Base-by-base conservation (phyloP, 2,888 invertebrate species). In the Eupithecia inturbata region DNA sequence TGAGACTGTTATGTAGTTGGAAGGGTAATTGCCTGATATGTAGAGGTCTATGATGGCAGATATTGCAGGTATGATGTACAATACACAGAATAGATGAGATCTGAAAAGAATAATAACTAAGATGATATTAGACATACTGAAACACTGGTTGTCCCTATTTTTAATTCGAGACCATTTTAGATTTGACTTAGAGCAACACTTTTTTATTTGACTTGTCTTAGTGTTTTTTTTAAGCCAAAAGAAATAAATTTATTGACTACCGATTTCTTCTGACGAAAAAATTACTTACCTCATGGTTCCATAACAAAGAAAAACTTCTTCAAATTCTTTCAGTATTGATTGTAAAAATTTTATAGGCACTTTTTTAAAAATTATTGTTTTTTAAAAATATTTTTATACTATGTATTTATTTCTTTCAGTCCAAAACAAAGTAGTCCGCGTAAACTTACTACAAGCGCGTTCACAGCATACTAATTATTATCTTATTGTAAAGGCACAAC, bases 71-170 rank as follows among this genome's bases (percentile, higher is more conserved):
- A 75, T 33, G 68, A 73, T 60, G 63, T 19, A 31, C 33, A 71
- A 4, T 3, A 76, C 16, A 19, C 19, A 64, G 1, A n/a, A 36
- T 1, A 75, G 64, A 67, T 70, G 67, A 57, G 41, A 19, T 49
- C 76, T 76, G 76, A 4, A 76, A 76, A 41, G 45, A 64, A 71
- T n/a, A 41, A 1, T 53, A 60, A 12, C 19, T 28, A 22, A 41
- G 53, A 64, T 26, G 10, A 64, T 68, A 72, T 45, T 10, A 6
- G 49, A 49, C 9, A 49, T 10, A 53, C 3, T 22, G 22, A 49
- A 49, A 49, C n/a, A 22, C 22, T 22, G 49, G 45, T 45, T 45
- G 45, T 45, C 19, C 19, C 7, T n/a, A 41, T 19, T 5, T 16
- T 5, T 19, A 45, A 45, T 45, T 22, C 19, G 12, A 26, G 53